Evolutionary conservation across 1,140 invertebrate genomes (phyloP).

Genomic region (Apis laboriosa): DNA sequence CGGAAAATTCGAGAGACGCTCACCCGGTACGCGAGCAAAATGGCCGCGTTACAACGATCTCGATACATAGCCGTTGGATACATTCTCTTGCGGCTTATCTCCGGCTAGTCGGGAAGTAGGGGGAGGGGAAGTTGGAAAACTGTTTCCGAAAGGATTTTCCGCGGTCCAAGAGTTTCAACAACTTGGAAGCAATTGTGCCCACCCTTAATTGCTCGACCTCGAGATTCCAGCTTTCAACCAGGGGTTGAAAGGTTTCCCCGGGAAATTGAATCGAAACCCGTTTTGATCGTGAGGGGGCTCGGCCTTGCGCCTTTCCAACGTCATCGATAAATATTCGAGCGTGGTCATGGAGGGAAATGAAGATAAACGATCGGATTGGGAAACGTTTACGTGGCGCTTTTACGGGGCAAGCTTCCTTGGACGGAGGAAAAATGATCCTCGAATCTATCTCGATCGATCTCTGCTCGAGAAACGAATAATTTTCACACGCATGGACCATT

Average conservation of each 20-base stretch:
- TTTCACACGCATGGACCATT: neutral
- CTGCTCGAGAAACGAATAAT: neutral
- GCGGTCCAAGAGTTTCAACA: constrained; percentile 41
- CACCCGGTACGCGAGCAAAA: neutral
- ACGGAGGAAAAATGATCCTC: constrained; percentile 4
- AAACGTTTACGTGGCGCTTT: neutral
- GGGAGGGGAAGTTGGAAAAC: constrained; percentile 20
- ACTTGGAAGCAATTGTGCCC: constrained; percentile 29
- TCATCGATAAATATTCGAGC: constrained; percentile 16
- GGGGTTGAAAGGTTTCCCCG: neutral
- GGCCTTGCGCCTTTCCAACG: neutral
- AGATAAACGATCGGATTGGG: constrained; percentile 16
- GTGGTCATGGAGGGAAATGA: neutral
- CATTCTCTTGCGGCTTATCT: constrained; percentile 4
- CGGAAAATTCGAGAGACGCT: no score
- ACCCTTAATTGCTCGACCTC: constrained; percentile 18
- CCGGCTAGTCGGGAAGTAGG: neutral
- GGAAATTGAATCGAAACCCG: constrained; percentile 16
- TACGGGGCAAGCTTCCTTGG: neutral
- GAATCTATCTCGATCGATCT: constrained; percentile 18
- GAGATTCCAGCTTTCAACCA: neutral
- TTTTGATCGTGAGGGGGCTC: neutral
- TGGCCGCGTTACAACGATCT: neutral
- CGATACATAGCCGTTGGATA: constrained; percentile 15
- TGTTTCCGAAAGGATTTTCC: constrained; percentile 39